phyloP scores from a whole-genome alignment of 2,888 invertebrate species.

The Lymantria monacha region DNA sequence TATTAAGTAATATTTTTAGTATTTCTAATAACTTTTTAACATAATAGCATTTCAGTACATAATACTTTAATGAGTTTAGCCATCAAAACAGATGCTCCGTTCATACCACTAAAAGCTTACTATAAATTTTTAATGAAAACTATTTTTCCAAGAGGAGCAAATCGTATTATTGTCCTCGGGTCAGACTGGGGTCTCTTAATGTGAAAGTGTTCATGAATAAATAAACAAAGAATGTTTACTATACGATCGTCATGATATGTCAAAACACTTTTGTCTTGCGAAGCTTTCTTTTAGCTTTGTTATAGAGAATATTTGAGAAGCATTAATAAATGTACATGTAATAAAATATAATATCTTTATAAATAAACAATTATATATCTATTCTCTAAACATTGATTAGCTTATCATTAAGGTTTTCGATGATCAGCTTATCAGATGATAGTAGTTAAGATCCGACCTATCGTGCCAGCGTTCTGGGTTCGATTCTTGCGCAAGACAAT shows the following conservation, averaged over 20 bases:
- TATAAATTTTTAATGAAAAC: conserved; percentile 28
- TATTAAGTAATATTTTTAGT: too few relatives aligned
- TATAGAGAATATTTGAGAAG: neutral
- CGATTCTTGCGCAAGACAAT: too few relatives aligned
- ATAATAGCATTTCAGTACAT: too few relatives aligned
- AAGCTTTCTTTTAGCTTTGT: neutral
- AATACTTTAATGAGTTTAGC: too few relatives aligned
- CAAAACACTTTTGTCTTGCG: neutral
- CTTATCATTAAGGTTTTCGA: too few relatives aligned
- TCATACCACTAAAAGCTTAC: conserved; percentile 23
- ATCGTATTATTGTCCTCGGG: conserved; percentile 22
- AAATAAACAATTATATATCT: too few relatives aligned
- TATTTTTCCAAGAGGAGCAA: conserved; percentile 21
- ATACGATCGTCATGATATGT: neutral
- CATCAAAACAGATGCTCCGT: conserved; percentile 3
- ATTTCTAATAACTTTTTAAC: too few relatives aligned
- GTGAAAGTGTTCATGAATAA: conserved; percentile 35
- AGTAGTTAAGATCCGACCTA: too few relatives aligned
- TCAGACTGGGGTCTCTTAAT: conserved; percentile 23
- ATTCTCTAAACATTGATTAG: too few relatives aligned
- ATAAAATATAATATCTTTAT: too few relatives aligned
- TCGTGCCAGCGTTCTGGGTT: too few relatives aligned
- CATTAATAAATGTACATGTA: neutral
- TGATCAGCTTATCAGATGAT: too few relatives aligned
- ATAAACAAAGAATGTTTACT: conserved; percentile 13